phyloP scores from a whole-genome alignment of 2,888 invertebrate species.

The Volucella inflata region DNA sequence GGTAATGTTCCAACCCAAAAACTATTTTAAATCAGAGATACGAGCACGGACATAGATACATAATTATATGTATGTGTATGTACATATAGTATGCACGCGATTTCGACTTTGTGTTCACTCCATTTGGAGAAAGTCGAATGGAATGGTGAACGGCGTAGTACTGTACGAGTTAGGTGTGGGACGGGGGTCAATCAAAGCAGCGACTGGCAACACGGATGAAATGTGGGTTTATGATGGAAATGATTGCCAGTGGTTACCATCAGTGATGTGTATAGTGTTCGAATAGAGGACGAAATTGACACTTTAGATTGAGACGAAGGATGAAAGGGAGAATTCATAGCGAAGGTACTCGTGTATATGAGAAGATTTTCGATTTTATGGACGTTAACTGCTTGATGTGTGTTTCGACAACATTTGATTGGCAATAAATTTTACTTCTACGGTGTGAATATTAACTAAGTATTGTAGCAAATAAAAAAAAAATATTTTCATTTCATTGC shows the following conservation, averaged over 20 bases:
- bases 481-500: too few species aligned
- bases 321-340: conserved; percentile 1
- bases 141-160: background rate
- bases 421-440: conserved; percentile 21
- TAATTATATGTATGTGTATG: too few species aligned
- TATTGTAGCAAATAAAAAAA: too few species aligned
- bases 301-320: conserved; percentile 34
- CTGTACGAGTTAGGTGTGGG: background rate
- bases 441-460: conserved; percentile 32
- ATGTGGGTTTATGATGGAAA: conserved; percentile 46
- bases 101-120: conserved; percentile 58
- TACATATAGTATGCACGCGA: conserved; percentile 45
- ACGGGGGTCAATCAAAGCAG: conserved; percentile 35
- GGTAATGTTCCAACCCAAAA: conserved; percentile 32
- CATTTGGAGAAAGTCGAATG: conserved; percentile 45
- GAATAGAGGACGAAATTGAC: conserved; percentile 51
- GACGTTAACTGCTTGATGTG: background rate
- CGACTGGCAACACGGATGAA: conserved; percentile 5
- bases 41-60: background rate
- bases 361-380: background rate
- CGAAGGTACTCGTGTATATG: background rate
- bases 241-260: conserved; percentile 30
- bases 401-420: background rate
- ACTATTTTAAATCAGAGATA: conserved; percentile 70
- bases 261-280: conserved; percentile 15